Evolutionary conservation across 2,797 vertebrate species (phyloP).

Genomic region (Cyclura pinguis): DNA sequence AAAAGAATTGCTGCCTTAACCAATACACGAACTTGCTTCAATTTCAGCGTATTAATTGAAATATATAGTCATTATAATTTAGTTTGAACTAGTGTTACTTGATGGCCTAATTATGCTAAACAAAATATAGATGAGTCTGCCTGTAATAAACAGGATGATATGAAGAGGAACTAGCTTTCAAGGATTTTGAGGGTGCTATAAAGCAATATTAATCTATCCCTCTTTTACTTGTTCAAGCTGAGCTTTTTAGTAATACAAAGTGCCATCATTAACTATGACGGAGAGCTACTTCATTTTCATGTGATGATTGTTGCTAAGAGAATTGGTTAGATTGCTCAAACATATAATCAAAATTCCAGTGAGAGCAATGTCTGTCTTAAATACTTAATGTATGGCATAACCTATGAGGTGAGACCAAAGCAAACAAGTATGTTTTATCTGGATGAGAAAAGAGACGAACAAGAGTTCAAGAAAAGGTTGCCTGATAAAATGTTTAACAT

Average conservation of each 20-base stretch:
- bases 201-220: not conserved
- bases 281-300: constrained; percentile 4
- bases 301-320: constrained; percentile 19
- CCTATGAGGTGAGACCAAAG: not conserved
- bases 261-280: constrained; percentile 25
- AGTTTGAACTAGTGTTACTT: not conserved
- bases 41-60: not conserved
- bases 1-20: not conserved
- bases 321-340: constrained; percentile 30
- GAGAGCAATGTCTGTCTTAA: constrained; percentile 31
- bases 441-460: not conserved
- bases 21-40: not conserved
- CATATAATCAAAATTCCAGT: constrained; percentile 23
- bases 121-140: not conserved
- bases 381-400: constrained; percentile 36
- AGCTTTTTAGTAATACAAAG: constrained; percentile 1
- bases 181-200: constrained; percentile 8
- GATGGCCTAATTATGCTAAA: constrained; percentile 13
- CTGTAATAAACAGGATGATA: not conserved
- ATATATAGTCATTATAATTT: not conserved
- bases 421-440: constrained; percentile 16
- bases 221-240: not conserved
- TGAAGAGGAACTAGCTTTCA: not conserved
- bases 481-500: not conserved
- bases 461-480: not conserved